Percentiles rank a stretch among this genome's conserved stretches.
Conservation (phyloP, 1,140 invertebrate species). For the Nilaparvata lugens region DNA sequence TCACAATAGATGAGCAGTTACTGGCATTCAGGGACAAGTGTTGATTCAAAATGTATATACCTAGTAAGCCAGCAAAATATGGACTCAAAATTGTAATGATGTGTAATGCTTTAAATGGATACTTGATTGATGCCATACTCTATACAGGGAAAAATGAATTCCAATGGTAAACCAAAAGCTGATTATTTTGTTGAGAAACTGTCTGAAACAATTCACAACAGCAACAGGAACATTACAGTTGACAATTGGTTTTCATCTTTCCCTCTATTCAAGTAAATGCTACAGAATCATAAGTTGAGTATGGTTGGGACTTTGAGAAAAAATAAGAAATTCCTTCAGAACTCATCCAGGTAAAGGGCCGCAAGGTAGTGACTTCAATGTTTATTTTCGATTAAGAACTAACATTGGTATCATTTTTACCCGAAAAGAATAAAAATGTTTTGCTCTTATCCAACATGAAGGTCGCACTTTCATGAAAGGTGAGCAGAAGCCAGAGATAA, state of each 20-base stretch:
- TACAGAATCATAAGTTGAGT: slow-evolving; percentile 24
- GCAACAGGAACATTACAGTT: slow-evolving; percentile 33
- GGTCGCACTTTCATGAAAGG: slow-evolving; percentile 1
- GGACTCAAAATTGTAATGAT: slow-evolving; percentile 26
- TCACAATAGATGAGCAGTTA: too few relatives aligned
- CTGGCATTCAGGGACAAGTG: too few relatives aligned
- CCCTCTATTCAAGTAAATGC: slow-evolving; percentile 25
- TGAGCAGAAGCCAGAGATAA: background rate
- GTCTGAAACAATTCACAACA: slow-evolving; percentile 3
- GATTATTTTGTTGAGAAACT: slow-evolving; percentile 18
- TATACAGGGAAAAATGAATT: slow-evolving; percentile 22
- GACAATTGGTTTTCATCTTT: slow-evolving; percentile 37
- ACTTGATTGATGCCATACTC: slow-evolving; percentile 23
- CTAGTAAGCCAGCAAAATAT: too few relatives aligned
- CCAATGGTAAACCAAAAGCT: background rate
- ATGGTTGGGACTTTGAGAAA: slow-evolving; percentile 18
- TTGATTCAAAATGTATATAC: too few relatives aligned
- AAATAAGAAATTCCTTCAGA: slow-evolving; percentile 17
- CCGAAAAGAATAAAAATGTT: slow-evolving; percentile 32
- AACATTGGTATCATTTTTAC: slow-evolving; percentile 32
- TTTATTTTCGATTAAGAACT: slow-evolving; percentile 30
- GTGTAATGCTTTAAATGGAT: slow-evolving; percentile 23
- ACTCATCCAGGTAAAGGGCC: background rate
- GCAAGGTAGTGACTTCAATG: background rate
- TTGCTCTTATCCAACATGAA: background rate